Base-by-base conservation (phyloP, 2,888 invertebrate genomes). In the Erpobdella octoculata region DNA sequence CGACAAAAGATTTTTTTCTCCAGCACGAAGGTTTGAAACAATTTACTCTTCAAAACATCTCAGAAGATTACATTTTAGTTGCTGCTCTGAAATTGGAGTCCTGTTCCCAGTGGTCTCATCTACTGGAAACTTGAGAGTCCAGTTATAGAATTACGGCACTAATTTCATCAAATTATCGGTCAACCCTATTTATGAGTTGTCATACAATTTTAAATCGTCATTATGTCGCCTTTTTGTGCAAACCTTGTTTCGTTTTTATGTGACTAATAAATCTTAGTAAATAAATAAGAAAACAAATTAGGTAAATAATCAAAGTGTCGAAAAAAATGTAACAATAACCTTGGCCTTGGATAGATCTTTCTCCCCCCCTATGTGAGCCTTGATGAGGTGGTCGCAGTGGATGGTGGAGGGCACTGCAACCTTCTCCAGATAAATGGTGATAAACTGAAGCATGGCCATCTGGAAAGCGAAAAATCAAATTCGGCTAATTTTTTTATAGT, bases 391-490 rank as follows among this genome's bases (percentile, higher is more conserved):
- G 86, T 98, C 98, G 81, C 98, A 99, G 83, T 98, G 98, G 80
- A 99, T 96, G 73, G 98, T 98, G 58, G 95, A 94, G 35, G 98
- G 98, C 0, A 98, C 98, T 38, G 97, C 96, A 0, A 98, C 97
- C 76, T 87, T 88, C 62, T 92, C 92, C 71, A 98, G 86, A 36
- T 97, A 96, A 71, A 95, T 96, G 0, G 96, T 96, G 81, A 98
- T 98, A 84, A 98, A 98, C 85, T 98, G 98, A 78, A 98, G 85
- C 91, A 98, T 91, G 31, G 98, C 98, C 98, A 98, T 98, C 86
- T 98, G 78, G 2, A 12, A 28, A 2, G 1, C 25, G 38, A 38
- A n/a, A 8, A 62, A 8, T 38, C 8, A 35, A 48, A 6, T 21
- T n/a, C 96, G 73, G 98, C 97, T n/a, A n/a, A n/a, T n/a, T n/a